Evolutionary conservation across 2,113 vertebrate species (phyloP).

Genomic region (Plectropomus leopardus): DNA sequence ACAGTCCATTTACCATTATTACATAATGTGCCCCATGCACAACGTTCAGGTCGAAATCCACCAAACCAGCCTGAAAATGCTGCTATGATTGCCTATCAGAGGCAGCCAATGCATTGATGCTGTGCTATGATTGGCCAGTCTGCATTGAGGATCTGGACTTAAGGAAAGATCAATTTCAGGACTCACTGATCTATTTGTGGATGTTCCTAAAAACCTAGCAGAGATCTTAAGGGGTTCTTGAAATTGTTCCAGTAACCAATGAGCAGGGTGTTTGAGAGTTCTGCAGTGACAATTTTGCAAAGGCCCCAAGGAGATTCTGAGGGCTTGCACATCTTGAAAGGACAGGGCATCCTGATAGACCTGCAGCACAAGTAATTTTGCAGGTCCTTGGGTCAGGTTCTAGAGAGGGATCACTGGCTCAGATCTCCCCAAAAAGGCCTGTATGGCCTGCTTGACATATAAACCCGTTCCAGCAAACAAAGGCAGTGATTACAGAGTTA

Average conservation of each 20-base stretch:
- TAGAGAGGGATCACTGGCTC: not conserved
- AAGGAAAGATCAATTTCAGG: too few species aligned
- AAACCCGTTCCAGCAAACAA: constrained; percentile 62
- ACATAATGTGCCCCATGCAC: too few species aligned
- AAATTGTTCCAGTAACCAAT: not conserved
- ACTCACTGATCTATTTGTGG: not conserved
- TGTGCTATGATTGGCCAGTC: too few species aligned
- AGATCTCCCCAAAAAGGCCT: constrained; percentile 19
- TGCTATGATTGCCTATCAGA: too few species aligned
- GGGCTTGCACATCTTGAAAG: not conserved
- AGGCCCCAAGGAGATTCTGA: not conserved
- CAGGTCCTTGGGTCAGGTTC: not conserved
- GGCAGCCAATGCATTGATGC: too few species aligned
- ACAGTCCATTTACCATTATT: too few species aligned
- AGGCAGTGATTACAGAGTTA: constrained; percentile 57
- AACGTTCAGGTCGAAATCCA: too few species aligned
- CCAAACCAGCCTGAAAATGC: too few species aligned
- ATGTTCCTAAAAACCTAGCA: not conserved
- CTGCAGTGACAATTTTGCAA: not conserved
- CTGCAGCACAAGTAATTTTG: not conserved
- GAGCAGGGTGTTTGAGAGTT: not conserved
- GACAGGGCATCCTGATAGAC: not conserved
- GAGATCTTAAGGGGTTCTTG: not conserved
- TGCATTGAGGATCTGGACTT: too few species aligned
- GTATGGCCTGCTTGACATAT: constrained; percentile 12